These are phyloP conservation scores for Caenorhabditis sp. DNA, from an alignment of 2,888 invertebrate genomes.

Conservation along the genomic window DNA sequence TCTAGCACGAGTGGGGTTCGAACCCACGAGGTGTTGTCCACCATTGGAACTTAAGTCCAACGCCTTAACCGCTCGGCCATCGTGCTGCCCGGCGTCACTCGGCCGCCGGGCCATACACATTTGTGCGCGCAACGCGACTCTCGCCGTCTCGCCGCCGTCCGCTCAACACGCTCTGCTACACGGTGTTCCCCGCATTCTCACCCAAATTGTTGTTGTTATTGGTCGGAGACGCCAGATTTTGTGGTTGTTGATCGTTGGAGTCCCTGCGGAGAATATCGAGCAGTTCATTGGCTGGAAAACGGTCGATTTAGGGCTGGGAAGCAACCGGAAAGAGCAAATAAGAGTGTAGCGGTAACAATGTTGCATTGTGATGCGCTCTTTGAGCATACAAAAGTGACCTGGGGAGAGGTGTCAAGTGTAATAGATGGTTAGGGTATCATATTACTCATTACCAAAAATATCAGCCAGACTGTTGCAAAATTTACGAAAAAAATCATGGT, in stretches of 20 bases:
- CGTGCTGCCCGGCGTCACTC: conserved; percentile 53
- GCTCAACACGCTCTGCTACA: no score
- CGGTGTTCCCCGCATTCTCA: conserved; percentile 22
- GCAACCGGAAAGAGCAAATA: no score
- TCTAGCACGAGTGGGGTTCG: conserved; percentile 74
- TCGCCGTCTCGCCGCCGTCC: conserved; percentile 13
- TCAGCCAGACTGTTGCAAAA: no score
- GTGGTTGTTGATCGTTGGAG: conserved; percentile 35
- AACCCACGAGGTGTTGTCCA: conserved; percentile 73
- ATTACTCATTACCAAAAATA: no score
- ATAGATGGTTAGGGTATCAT: conserved; percentile 9
- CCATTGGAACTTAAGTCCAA: conserved; percentile 86
- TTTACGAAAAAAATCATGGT: no score
- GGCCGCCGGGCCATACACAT: conserved; percentile 4
- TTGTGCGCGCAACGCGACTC: conserved; percentile 20
- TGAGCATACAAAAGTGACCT: conserved; percentile 50
- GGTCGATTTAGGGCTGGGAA: conserved; percentile 1
- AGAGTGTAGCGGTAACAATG: no score
- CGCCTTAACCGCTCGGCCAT: conserved; percentile 87
- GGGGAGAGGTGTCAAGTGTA: conserved; percentile 42
- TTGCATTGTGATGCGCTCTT: conserved; percentile 17
- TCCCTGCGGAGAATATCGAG: conserved; percentile 65
- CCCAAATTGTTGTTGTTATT: conserved; percentile 47
- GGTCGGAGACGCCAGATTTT: conserved; percentile 33
- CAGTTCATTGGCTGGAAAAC: conserved; percentile 67